Evolutionary conservation across 2,797 vertebrate genomes (phyloP).

Genomic region (Kryptopterus vitreolus): DNA sequence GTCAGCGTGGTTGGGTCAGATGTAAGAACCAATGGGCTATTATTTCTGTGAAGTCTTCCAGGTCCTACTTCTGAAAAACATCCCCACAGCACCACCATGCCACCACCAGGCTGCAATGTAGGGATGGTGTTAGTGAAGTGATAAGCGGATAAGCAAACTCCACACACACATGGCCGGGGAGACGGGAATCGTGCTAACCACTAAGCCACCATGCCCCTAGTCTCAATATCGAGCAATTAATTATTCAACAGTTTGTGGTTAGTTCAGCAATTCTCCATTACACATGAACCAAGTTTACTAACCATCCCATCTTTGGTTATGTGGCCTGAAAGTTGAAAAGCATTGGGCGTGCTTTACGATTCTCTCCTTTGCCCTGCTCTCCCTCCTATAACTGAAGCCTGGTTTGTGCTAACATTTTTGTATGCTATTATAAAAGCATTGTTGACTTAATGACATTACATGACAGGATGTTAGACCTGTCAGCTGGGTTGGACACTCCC

Average conservation of each 20-base stretch:
- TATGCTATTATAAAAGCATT: background rate
- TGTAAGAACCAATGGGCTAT: background rate
- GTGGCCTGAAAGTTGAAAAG: background rate
- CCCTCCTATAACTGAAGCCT: background rate
- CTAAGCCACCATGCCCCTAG: background rate
- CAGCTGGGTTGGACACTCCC: constrained; percentile 41
- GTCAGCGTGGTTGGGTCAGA: too few relatives aligned
- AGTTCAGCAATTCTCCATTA: background rate
- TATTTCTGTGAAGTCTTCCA: background rate
- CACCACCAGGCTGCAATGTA: too few relatives aligned
- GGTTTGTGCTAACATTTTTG: background rate
- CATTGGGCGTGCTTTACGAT: background rate
- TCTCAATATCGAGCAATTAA: background rate
- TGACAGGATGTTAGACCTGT: constrained; percentile 53
- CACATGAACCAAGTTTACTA: background rate
- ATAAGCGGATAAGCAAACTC: too few relatives aligned
- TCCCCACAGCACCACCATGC: too few relatives aligned
- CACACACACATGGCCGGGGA: too few relatives aligned
- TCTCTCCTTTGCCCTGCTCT: background rate
- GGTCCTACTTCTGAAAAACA: too few relatives aligned
- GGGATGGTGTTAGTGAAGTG: too few relatives aligned
- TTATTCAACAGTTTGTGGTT: background rate
- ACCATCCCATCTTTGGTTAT: background rate
- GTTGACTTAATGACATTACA: constrained; percentile 23
- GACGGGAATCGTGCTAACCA: too few relatives aligned